A percentile compares a stretch with the other conserved stretches of the same genome.
These are phyloP conservation scores for Zhuqinia jingwanae DNA, from an alignment of 2,888 invertebrate species.

Conservation along the genomic window DNA sequence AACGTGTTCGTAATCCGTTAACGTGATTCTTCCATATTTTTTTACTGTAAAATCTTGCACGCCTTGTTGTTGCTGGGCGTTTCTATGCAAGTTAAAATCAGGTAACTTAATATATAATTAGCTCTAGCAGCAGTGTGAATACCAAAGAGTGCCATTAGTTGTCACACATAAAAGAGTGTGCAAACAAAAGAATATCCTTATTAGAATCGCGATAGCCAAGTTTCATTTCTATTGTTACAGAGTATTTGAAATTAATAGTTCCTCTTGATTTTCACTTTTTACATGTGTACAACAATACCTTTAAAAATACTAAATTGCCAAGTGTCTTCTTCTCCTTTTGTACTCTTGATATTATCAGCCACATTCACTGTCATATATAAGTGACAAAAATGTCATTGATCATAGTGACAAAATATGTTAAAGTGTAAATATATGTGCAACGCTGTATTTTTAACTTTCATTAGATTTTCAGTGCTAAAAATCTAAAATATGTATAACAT, in stretches of 20 bases:
- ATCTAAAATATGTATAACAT: too few species aligned
- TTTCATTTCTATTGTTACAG: too few species aligned
- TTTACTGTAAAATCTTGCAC: background rate
- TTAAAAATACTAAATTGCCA: background rate
- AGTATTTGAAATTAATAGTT: too few species aligned
- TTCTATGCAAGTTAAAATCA: background rate
- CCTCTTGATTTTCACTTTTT: background rate
- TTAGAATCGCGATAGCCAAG: background rate
- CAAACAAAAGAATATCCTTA: background rate
- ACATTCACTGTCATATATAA: background rate
- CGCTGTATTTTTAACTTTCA: too few species aligned
- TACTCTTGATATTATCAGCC: background rate
- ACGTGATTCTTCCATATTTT: conserved; percentile 11
- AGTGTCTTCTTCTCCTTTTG: background rate
- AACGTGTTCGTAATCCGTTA: background rate
- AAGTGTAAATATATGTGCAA: too few species aligned
- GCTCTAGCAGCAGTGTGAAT: background rate
- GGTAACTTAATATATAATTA: background rate
- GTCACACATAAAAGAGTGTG: background rate
- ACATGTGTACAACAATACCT: background rate
- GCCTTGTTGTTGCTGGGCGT: too few species aligned
- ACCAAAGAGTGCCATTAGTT: conserved; percentile 5
- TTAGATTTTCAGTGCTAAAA: too few species aligned
- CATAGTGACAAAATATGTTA: too few species aligned
- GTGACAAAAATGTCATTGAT: too few species aligned